Percentiles rank a stretch among this genome's conserved stretches.
phyloP scores from a whole-genome alignment of 2,113 vertebrate genomes.

The Gobius niger region DNA sequence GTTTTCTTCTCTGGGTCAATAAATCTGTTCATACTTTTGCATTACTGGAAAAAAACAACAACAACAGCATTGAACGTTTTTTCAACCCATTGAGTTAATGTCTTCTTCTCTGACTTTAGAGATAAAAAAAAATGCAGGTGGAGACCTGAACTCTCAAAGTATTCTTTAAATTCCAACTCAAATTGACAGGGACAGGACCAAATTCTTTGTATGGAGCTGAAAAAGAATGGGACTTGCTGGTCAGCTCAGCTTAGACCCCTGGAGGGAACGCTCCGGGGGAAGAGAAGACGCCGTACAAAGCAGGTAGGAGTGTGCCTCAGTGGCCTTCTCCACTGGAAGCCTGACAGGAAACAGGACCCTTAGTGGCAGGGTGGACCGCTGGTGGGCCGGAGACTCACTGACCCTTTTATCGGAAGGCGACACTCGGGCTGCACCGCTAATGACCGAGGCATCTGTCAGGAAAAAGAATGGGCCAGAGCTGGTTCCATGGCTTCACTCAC shows the following conservation, averaged over 20 bases:
- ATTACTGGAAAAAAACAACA: too few relatives aligned
- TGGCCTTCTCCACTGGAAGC: conserved; percentile 20
- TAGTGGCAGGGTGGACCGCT: conserved; percentile 40
- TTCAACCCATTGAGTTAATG: too few relatives aligned
- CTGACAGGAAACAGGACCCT: conserved; percentile 40
- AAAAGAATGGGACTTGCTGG: conserved; percentile 20
- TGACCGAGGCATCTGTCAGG: conserved; percentile 54
- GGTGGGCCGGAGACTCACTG: conserved; percentile 44
- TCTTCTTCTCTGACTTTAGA: too few relatives aligned
- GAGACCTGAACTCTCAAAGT: not conserved
- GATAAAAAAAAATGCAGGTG: too few relatives aligned
- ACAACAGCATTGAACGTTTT: too few relatives aligned
- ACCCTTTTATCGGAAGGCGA: conserved; percentile 61
- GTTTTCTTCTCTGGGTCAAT: too few relatives aligned
- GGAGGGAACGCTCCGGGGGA: conserved; percentile 9
- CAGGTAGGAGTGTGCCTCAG: conserved; percentile 27
- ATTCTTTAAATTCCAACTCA: not conserved
- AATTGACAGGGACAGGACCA: not conserved
- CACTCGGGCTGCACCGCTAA: conserved; percentile 52
- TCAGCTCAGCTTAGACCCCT: conserved; percentile 4
- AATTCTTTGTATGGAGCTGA: not conserved
- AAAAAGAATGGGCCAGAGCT: conserved; percentile 58
- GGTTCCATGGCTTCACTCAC: conserved; percentile 44
- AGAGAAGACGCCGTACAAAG: conserved; percentile 5
- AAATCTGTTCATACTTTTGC: too few relatives aligned